Conservation (phyloP, 2,113 vertebrate species). For the Dicerorhinus sumatrensis region DNA sequence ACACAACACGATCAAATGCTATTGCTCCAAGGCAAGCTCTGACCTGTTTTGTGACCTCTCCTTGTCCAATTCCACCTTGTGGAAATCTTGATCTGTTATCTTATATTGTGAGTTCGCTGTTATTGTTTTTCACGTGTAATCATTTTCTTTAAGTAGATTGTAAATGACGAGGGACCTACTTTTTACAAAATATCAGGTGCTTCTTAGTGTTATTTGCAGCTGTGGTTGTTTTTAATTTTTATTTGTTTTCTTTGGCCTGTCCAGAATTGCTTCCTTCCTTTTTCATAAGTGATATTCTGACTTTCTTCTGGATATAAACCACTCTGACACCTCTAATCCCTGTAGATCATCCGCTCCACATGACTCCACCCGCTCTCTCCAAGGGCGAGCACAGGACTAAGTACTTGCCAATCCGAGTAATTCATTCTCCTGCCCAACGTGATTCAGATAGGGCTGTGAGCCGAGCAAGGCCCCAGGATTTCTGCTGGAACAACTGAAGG, state of each 20-base stretch:
- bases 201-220: background rate
- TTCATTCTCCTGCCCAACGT: background rate
- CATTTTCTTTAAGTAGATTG: background rate
- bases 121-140: background rate
- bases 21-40: background rate
- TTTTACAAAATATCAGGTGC: background rate
- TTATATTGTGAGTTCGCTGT: background rate
- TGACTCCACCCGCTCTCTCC: background rate
- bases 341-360: background rate
- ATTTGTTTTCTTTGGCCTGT: background rate
- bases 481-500: background rate
- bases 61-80: background rate
- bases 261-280: background rate
- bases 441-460: background rate
- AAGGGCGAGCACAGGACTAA: background rate
- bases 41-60: background rate
- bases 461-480: background rate
- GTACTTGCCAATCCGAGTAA: background rate
- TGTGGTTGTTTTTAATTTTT: background rate
- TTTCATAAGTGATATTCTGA: background rate
- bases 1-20: background rate
- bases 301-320: background rate
- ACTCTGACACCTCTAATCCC: background rate
- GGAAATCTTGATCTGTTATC: background rate
- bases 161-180: background rate